Evolutionary conservation across 2,113 vertebrate genomes (phyloP).

Genomic region (Malaclemys terrapin): DNA sequence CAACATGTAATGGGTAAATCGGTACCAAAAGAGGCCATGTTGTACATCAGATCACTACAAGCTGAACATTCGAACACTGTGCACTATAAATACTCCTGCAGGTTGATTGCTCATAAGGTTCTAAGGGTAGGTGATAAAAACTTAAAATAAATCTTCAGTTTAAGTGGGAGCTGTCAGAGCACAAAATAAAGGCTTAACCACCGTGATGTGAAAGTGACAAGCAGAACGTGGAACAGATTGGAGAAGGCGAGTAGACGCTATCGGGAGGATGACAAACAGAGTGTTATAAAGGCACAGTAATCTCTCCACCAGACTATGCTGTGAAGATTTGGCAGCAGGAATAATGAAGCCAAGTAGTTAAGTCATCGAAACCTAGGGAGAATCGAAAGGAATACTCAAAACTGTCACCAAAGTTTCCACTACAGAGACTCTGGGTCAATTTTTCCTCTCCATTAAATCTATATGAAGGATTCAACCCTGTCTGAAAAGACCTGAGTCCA

Average conservation of each 20-base stretch:
- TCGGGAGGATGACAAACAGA: background rate
- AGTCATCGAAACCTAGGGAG: background rate
- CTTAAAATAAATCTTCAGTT: accelerated
- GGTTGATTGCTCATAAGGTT: accelerated
- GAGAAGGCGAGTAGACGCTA: background rate
- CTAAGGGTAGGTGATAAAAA: accelerated
- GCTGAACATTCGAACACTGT: background rate
- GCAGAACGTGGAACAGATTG: background rate
- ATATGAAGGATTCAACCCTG: background rate
- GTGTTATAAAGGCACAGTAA: background rate
- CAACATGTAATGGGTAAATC: background rate
- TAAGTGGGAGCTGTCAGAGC: background rate
- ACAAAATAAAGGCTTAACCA: background rate
- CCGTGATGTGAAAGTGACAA: background rate
- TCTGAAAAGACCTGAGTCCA: background rate
- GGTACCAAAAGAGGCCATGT: background rate
- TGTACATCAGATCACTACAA: background rate
- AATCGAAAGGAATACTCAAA: background rate
- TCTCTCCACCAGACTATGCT: background rate
- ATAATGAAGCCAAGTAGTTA: background rate
- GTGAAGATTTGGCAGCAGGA: background rate
- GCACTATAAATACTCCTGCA: background rate
- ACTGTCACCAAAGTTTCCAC: background rate
- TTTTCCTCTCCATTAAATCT: background rate
- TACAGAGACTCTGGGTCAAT: background rate